phyloP scores from a whole-genome alignment of 53 echinoderm and acorn worm species.

The Echinarachnius parma region DNA sequence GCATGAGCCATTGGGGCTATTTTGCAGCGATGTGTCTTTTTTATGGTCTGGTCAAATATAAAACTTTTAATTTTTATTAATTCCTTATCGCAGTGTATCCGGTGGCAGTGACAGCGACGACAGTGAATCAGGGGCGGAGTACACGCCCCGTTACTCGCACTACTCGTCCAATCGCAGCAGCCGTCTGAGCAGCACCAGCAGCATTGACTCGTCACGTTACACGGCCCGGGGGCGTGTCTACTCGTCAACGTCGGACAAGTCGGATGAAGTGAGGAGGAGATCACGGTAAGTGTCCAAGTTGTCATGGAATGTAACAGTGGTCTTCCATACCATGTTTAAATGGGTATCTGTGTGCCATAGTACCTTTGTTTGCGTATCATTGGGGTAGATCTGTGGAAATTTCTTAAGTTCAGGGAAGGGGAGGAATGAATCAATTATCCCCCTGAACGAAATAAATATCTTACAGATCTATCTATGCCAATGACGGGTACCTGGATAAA shows the following conservation, averaged over 20 bases:
- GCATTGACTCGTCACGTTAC: slow-evolving; percentile 54
- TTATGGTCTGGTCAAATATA: background rate
- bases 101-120: slow-evolving; percentile 39
- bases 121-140: slow-evolving; percentile 58
- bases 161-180: slow-evolving; percentile 61
- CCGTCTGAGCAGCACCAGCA: slow-evolving; percentile 57
- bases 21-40: too few relatives aligned
- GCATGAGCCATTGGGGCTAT: too few relatives aligned
- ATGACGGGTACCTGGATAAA: too few relatives aligned
- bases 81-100: background rate
- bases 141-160: slow-evolving; percentile 52
- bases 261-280: slow-evolving; percentile 33
- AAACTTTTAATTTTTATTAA: background rate
- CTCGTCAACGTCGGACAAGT: slow-evolving; percentile 59
- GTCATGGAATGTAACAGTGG: too few relatives aligned
- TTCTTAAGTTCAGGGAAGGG: too few relatives aligned
- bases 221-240: slow-evolving; percentile 39
- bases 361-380: too few relatives aligned
- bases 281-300: slow-evolving; percentile 30
- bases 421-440: too few relatives aligned
- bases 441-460: too few relatives aligned
- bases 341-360: too few relatives aligned
- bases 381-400: too few relatives aligned
- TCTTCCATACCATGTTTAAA: too few relatives aligned
- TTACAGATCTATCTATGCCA: too few relatives aligned